These are phyloP conservation scores for mouse (Mus musculus) DNA, from an alignment of 2,113 vertebrate genomes.

Conservation along the genomic window DNA sequence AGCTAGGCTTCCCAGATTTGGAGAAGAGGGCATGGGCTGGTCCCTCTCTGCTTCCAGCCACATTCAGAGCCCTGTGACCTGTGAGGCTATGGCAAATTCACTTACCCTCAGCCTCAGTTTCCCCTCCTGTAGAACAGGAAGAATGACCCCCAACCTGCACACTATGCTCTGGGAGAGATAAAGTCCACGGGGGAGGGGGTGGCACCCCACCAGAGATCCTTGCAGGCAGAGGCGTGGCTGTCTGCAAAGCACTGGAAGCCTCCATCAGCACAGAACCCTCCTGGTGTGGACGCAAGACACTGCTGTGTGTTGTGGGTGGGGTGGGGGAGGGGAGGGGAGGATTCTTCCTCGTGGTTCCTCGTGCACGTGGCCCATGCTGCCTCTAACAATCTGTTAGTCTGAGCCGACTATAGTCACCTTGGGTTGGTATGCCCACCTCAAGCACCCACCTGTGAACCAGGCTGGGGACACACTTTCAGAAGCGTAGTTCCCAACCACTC, in stretches of 20 bases:
- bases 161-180: not conserved
- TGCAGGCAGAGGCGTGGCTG: not conserved
- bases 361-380: not conserved
- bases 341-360: not conserved
- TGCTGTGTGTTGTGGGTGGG: not conserved
- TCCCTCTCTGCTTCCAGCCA: not conserved
- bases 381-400: not conserved
- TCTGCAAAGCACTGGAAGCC: too few species aligned
- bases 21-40: not conserved
- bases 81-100: not conserved
- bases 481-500: fast-evolving
- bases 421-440: not conserved
- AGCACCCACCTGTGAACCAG: not conserved
- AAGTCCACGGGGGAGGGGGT: not conserved
- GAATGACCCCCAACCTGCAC: too few species aligned
- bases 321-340: fast-evolving
- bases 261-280: not conserved
- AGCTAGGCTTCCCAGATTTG: not conserved
- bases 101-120: not conserved
- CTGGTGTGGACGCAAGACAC: not conserved
- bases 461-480: not conserved
- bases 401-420: not conserved
- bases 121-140: not conserved
- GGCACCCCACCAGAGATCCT: not conserved
- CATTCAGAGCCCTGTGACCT: not conserved